Evolutionary conservation across 2,113 vertebrate species (phyloP).

Genomic region (Martes martes): DNA sequence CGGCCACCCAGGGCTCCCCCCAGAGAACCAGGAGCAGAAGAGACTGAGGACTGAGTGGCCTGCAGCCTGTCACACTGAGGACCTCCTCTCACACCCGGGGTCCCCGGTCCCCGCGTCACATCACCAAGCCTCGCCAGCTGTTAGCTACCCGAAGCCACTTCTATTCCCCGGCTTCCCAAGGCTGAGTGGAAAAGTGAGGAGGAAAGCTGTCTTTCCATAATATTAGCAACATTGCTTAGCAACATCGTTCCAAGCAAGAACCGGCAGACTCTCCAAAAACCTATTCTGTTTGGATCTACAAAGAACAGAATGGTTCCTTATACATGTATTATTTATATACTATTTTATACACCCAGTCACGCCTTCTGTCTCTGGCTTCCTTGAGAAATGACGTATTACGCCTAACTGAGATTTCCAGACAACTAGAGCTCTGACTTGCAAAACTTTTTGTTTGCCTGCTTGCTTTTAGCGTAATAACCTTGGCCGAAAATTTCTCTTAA

Average conservation of each 20-base stretch:
- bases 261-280: constrained; percentile 57
- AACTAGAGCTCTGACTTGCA: not conserved
- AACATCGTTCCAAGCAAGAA: constrained; percentile 63
- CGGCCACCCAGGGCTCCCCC: not conserved
- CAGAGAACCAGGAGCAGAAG: not conserved
- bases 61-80: too few species aligned
- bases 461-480: constrained; percentile 13
- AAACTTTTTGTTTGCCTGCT: constrained; percentile 27
- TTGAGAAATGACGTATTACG: not conserved
- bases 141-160: constrained; percentile 16
- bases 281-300: constrained; percentile 52
- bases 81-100: not conserved
- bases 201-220: constrained; percentile 62
- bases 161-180: not conserved
- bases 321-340: constrained; percentile 56
- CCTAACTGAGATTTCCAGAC: constrained; percentile 26
- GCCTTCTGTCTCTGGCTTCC: constrained; percentile 44
- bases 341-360: constrained; percentile 20
- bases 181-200: constrained; percentile 11
- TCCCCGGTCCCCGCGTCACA: not conserved
- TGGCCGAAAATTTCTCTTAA: constrained; percentile 25
- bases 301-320: constrained; percentile 49
- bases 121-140: not conserved
- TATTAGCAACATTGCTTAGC: constrained; percentile 73
- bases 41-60: not conserved